phyloP scores from a whole-genome alignment of 2,888 invertebrate species.

The Cryptocheilus praepositus region DNA sequence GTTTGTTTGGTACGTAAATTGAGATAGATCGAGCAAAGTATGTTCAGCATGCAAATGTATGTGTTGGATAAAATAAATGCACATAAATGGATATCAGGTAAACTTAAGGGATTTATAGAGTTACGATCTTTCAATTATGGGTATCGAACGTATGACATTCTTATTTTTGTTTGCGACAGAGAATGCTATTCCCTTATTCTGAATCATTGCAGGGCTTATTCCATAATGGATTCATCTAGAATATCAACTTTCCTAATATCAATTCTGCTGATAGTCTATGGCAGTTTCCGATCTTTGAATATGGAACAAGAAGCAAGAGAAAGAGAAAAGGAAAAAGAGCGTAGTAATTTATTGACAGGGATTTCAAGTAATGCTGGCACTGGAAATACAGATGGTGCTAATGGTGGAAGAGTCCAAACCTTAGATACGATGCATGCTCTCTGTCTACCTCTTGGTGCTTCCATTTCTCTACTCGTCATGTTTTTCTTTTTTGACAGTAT shows the following conservation, averaged over 20 bases:
- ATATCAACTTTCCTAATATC: conserved; percentile 98
- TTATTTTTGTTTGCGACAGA: too few relatives aligned
- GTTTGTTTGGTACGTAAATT: too few relatives aligned
- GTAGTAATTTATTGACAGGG: conserved; percentile 81
- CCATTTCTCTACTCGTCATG: conserved; percentile 96
- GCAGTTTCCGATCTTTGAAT: conserved; percentile 96
- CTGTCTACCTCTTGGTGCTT: conserved; percentile 96
- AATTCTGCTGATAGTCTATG: conserved; percentile 97
- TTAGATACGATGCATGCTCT: conserved; percentile 98
- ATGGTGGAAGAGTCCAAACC: conserved; percentile 84
- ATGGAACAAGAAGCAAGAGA: conserved; percentile 96
- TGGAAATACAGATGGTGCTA: conserved; percentile 62
- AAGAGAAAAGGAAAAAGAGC: conserved; percentile 85
- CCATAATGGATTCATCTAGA: conserved; percentile 97
- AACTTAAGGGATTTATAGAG: too few relatives aligned
- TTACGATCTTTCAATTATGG: too few relatives aligned
- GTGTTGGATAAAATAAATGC: too few relatives aligned
- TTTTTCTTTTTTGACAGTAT: conserved; percentile 99
- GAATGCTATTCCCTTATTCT: not conserved
- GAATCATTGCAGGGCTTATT: conserved; percentile 84
- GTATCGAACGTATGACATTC: too few relatives aligned
- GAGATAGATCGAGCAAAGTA: too few relatives aligned
- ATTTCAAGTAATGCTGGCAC: conserved; percentile 74
- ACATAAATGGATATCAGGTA: too few relatives aligned
- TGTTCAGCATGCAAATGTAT: too few relatives aligned